phyloP scores from a whole-genome alignment of 2,888 invertebrate genomes.

The Ormyrus pomaceus region DNA sequence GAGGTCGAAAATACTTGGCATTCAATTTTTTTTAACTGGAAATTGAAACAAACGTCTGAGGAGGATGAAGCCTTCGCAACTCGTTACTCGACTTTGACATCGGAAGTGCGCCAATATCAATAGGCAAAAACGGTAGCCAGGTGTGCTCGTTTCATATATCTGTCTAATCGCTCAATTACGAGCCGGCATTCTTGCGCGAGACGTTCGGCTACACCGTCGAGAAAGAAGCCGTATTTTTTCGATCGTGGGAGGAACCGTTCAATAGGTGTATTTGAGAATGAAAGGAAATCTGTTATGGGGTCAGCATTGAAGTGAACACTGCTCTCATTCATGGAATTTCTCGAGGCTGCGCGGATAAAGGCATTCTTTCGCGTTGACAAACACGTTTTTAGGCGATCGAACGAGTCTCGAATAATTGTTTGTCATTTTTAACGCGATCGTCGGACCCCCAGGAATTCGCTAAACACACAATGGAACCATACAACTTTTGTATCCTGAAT shows the following conservation, averaged over 20 bases:
- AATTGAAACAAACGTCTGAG: background rate
- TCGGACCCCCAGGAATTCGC: too few species aligned
- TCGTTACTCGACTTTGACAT: too few species aligned
- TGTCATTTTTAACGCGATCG: background rate
- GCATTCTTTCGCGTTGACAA: background rate
- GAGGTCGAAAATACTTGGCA: too few species aligned
- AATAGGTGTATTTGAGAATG: slow-evolving; percentile 6
- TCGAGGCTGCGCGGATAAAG: background rate
- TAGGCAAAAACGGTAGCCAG: slow-evolving; percentile 16
- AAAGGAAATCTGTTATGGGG: background rate
- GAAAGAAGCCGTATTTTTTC: too few species aligned
- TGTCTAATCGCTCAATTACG: slow-evolving; percentile 28
- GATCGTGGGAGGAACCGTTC: slow-evolving; percentile 17
- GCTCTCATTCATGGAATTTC: background rate
- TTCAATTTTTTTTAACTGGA: too few species aligned
- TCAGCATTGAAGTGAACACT: background rate
- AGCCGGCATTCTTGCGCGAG: background rate
- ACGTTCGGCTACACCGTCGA: background rate
- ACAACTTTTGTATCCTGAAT: too few species aligned
- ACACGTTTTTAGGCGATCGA: background rate
- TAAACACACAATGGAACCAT: too few species aligned
- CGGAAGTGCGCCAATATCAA: background rate
- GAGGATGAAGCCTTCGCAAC: too few species aligned
- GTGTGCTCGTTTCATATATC: background rate
- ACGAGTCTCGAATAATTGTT: background rate